These are phyloP conservation scores for Lamprotornis superbus DNA, from an alignment of 2,113 vertebrate genomes.

Conservation along the genomic window DNA sequence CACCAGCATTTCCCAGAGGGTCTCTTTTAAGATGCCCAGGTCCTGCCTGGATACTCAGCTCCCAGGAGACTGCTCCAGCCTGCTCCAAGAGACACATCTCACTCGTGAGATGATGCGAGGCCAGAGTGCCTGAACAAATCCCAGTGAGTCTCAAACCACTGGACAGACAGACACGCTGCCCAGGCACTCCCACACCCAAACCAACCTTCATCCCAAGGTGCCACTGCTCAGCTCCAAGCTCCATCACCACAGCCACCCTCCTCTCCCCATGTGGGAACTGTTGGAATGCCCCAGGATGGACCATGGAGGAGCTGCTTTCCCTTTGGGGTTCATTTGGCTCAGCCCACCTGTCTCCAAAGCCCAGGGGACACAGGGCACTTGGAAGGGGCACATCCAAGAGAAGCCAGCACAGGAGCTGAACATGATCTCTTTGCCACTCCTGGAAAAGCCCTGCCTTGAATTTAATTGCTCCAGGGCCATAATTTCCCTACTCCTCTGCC, in stretches of 20 bases:
- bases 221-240: background rate
- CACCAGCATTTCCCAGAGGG: background rate
- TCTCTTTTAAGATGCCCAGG: background rate
- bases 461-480: rapidly evolving
- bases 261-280: background rate
- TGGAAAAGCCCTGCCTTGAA: background rate
- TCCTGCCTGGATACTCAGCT: background rate
- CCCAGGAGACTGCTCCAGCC: background rate
- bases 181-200: background rate
- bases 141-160: rapidly evolving
- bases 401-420: background rate
- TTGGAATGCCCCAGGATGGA: background rate
- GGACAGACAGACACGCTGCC: rapidly evolving
- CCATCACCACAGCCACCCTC: background rate
- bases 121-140: rapidly evolving
- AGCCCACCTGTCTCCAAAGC: rapidly evolving
- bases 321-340: background rate
- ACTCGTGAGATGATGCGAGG: rapidly evolving
- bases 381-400: background rate
- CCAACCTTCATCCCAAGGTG: background rate
- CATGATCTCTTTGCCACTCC: background rate
- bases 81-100: background rate
- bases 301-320: rapidly evolving
- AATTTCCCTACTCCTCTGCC: background rate
- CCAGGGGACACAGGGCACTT: background rate